These are phyloP conservation scores for Sciaenops ocellatus DNA, from an alignment of 2,797 vertebrate species.

Conservation along the genomic window DNA sequence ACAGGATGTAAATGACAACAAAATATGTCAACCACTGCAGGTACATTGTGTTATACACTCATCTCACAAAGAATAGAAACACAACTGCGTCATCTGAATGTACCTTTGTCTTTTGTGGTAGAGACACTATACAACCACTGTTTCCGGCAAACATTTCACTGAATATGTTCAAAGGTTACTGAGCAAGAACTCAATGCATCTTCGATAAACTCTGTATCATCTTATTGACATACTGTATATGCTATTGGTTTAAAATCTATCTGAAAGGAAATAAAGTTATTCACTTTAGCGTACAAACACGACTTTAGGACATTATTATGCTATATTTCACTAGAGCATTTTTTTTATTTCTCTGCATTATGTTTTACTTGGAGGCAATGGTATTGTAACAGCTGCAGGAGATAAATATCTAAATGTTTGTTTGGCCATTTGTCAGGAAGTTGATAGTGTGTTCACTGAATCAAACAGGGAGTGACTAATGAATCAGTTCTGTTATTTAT, in stretches of 20 bases:
- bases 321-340: accelerated
- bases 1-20: background rate
- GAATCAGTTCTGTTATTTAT: slow-evolving; percentile 22
- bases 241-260: background rate
- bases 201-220: background rate
- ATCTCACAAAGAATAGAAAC: accelerated
- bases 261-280: background rate
- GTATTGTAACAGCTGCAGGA: slow-evolving; percentile 47
- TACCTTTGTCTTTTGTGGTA: slow-evolving; percentile 2
- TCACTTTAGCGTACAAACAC: background rate
- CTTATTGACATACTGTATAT: too few relatives aligned
- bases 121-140: accelerated
- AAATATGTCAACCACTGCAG: background rate
- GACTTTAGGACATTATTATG: background rate
- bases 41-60: background rate
- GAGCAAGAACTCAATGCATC: background rate
- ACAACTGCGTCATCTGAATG: slow-evolving; percentile 4
- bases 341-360: background rate
- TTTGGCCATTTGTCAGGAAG: slow-evolving; percentile 36
- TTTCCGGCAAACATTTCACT: background rate
- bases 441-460: slow-evolving; percentile 16
- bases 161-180: slow-evolving; percentile 19
- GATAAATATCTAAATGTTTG: slow-evolving; percentile 50
- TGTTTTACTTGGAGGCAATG: slow-evolving; percentile 6
- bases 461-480: slow-evolving; percentile 29